These are phyloP conservation scores for Cremastobaeus sp. DNA, from an alignment of 2,888 invertebrate species.

Conservation along the genomic window DNA sequence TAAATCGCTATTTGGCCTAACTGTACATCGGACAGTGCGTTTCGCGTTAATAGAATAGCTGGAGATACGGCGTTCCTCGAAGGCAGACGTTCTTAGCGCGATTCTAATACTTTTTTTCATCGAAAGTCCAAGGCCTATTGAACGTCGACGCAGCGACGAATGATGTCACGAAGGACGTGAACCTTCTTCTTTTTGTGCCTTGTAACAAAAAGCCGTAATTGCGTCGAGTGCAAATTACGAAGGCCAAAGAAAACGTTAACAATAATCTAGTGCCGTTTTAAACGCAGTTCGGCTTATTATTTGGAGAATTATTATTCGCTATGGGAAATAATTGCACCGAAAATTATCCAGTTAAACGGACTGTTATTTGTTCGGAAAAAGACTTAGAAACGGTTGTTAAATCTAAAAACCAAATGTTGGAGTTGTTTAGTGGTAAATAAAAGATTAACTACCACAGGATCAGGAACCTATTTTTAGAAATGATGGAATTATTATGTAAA, in stretches of 20 bases:
- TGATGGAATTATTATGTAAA: too few relatives aligned
- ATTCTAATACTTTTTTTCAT: slow-evolving; percentile 29
- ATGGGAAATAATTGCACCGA: neutral
- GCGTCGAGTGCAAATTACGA: slow-evolving; percentile 31
- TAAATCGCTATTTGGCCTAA: slow-evolving; percentile 55
- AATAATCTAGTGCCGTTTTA: too few relatives aligned
- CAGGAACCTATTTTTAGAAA: too few relatives aligned
- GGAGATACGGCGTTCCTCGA: slow-evolving; percentile 27
- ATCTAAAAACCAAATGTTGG: too few relatives aligned
- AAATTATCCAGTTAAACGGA: too few relatives aligned
- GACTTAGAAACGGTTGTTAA: too few relatives aligned
- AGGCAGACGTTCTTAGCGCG: slow-evolving; percentile 37
- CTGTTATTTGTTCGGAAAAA: too few relatives aligned
- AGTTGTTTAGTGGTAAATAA: too few relatives aligned
- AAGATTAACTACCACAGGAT: too few relatives aligned
- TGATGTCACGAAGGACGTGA: slow-evolving; percentile 31
- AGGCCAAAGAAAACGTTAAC: slow-evolving; percentile 34
- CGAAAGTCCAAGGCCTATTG: slow-evolving; percentile 41
- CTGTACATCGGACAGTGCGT: slow-evolving; percentile 56
- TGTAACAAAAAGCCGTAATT: slow-evolving; percentile 21
- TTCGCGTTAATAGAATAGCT: slow-evolving; percentile 50
- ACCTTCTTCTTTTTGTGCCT: slow-evolving; percentile 33
- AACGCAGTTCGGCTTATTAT: too few relatives aligned
- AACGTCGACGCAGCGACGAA: slow-evolving; percentile 17
- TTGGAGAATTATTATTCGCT: slow-evolving; percentile 7